Evolutionary conservation across 2,888 invertebrate genomes (phyloP), one percentile per base, ranked within the genome.

Genomic region (Drosophila mimetica): DNA sequence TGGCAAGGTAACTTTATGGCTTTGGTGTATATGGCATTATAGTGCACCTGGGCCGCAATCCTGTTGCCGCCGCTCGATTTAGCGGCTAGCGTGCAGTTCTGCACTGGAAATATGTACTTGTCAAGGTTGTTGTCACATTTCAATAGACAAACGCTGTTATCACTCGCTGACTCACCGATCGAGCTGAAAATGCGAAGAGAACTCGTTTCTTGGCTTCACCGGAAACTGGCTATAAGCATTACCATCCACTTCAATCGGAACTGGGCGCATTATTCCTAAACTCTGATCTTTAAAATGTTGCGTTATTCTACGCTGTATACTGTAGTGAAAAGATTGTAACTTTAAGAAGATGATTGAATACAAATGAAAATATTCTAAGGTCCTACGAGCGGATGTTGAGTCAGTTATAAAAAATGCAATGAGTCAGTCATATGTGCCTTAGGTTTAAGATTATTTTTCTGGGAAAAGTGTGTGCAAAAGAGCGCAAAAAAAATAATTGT

Each of bases 111-210:
- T 57, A 34, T 42, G 42, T 57, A 59, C 57, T 59, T 59, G 57
- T 59, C 59, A 59, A 59, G 59, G 59, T 42, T 59, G 57, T 34
- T 51, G 57, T 59, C 59, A 18, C 42, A 42, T 14, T 54, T 32
- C 41, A 20, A 58, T 25, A 54, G 39, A 58, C 54, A 32, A 53
- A 32, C 25, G 6, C 22, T 5, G 25, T 57, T 57, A 59, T 59
- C 57, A 57, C 14, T 28, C 14, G 14, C 25, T 59, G 59, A 41
- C 25, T 59, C 59, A 59, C n/a, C 41, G 18, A n/a, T 7, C 8
- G 4, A 16, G 39, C 22, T 13, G 2, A 36, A 32, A 39, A 53
- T 32, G 32, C 53, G 53, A 34, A n/a, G 34, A 42, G 57, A 59
- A 59, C 59, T 59, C 57, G 59, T 57, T 59, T 53, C 7, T 28